Conservation (phyloP, 2,888 invertebrate genomes). For the Xylota segnis region DNA sequence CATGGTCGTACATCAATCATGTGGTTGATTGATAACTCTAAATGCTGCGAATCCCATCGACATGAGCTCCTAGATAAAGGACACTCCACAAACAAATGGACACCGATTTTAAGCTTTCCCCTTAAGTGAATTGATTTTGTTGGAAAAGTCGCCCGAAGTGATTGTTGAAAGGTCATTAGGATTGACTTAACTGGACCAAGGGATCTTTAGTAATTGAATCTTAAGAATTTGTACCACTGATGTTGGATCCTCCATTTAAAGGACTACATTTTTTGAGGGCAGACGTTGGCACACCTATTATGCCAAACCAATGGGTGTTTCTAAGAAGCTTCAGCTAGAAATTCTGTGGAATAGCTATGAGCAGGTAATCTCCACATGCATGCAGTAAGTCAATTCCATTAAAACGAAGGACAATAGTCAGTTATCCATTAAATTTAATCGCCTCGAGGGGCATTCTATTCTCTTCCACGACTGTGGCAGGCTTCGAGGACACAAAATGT, state of each 20-base stretch:
- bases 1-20: slow-evolving; percentile 54
- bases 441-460: slow-evolving; percentile 21
- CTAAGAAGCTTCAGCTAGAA: too few species aligned
- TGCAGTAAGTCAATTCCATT: too few species aligned
- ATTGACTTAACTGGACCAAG: not conserved
- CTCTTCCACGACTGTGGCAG: not conserved
- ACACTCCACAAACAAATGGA: slow-evolving; percentile 11
- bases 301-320: too few species aligned
- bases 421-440: slow-evolving; percentile 27
- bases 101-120: slow-evolving; percentile 14
- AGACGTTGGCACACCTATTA: too few species aligned
- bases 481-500: not conserved
- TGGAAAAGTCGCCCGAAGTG: slow-evolving; percentile 4
- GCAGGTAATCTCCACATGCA: not conserved
- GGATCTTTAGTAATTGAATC: not conserved
- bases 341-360: too few species aligned
- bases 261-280: too few species aligned
- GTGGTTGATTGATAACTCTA: slow-evolving; percentile 42
- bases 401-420: not conserved
- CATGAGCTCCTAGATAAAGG: slow-evolving; percentile 17
- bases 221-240: not conserved
- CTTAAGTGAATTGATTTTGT: slow-evolving; percentile 58
- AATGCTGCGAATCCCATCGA: slow-evolving; percentile 29
- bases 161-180: slow-evolving; percentile 36
- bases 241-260: too few species aligned